Evolutionary conservation across 2,113 vertebrate genomes (phyloP).

Genomic region (Stomatorhinus ivindoensis): DNA sequence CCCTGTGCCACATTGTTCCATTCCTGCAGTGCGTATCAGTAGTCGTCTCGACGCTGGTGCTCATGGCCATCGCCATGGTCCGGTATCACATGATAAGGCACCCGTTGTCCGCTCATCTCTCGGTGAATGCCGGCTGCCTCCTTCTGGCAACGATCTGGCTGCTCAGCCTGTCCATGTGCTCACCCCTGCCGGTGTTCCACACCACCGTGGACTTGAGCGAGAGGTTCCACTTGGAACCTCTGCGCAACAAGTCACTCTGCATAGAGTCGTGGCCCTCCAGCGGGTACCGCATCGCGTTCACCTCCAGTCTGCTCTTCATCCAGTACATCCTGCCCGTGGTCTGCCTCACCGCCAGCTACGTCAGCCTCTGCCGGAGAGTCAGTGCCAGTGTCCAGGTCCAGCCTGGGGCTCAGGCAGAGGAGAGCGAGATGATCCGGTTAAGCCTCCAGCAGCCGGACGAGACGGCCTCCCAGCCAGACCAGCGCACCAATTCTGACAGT

Average conservation of each 20-base stretch:
- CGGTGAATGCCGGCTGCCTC: constrained; percentile 63
- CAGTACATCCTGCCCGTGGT: constrained; percentile 68
- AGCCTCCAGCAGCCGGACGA: constrained; percentile 54
- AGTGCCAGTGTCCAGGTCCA: constrained; percentile 51
- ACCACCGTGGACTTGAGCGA: constrained; percentile 64
- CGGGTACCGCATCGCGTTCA: constrained; percentile 67
- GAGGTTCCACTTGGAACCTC: constrained; percentile 50
- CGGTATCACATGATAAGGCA: constrained; percentile 71
- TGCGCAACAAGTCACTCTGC: constrained; percentile 63
- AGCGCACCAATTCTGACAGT: constrained; percentile 32
- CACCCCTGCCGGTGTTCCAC: constrained; percentile 69
- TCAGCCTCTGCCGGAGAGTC: constrained; percentile 70
- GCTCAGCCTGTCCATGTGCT: constrained; percentile 63
- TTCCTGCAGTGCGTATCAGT: constrained; percentile 71
- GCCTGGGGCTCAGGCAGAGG: constrained; percentile 55
- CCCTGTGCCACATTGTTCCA: constrained; percentile 70
- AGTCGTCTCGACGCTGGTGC: constrained; percentile 69
- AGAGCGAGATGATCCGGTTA: constrained; percentile 69
- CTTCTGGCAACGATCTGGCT: constrained; percentile 60
- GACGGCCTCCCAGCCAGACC: constrained; percentile 27
- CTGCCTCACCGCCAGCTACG: constrained; percentile 66
- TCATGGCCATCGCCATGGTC: constrained; percentile 71
- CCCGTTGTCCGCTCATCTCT: constrained; percentile 65
- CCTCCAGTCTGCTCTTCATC: constrained; percentile 60
- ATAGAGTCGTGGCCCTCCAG: constrained; percentile 68